Conservation (phyloP, 2,113 vertebrate species). For the Terrapene triunguis region DNA sequence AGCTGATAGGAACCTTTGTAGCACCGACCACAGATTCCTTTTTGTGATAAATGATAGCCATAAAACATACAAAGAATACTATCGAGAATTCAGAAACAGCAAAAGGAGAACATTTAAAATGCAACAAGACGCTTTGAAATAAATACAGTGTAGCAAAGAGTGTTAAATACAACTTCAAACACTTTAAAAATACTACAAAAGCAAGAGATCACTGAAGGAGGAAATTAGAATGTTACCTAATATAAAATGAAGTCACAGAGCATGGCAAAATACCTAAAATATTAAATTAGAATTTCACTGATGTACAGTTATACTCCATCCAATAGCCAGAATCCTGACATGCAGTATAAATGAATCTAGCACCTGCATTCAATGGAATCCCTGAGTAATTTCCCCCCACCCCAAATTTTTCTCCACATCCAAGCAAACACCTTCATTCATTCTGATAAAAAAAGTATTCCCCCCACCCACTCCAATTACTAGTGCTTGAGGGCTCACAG, state of each 20-base stretch:
- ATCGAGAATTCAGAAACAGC: not conserved
- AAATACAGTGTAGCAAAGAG: not conserved
- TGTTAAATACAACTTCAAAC: not conserved
- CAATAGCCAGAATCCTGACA: not conserved
- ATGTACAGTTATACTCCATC: not conserved
- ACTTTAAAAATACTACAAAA: not conserved
- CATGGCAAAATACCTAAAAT: not conserved
- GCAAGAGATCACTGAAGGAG: not conserved
- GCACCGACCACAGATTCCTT: not conserved
- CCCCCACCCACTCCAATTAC: not conserved
- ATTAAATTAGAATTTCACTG: conserved; percentile 1
- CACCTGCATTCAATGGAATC: not conserved
- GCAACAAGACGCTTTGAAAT: not conserved
- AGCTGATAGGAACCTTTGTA: not conserved
- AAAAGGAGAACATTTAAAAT: not conserved
- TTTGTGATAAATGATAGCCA: not conserved
- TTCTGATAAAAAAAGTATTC: not conserved
- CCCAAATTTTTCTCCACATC: not conserved
- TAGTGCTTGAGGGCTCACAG: not conserved
- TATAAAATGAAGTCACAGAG: conserved; percentile 26
- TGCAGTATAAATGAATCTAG: not conserved
- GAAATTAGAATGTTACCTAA: not conserved
- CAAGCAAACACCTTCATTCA: not conserved
- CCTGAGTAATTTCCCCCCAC: too few species aligned
- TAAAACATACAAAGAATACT: not conserved